Percentiles rank a stretch among this genome's conserved stretches.
phyloP scores from a whole-genome alignment of 2,888 invertebrate species.

The Cyaniris semiargus region DNA sequence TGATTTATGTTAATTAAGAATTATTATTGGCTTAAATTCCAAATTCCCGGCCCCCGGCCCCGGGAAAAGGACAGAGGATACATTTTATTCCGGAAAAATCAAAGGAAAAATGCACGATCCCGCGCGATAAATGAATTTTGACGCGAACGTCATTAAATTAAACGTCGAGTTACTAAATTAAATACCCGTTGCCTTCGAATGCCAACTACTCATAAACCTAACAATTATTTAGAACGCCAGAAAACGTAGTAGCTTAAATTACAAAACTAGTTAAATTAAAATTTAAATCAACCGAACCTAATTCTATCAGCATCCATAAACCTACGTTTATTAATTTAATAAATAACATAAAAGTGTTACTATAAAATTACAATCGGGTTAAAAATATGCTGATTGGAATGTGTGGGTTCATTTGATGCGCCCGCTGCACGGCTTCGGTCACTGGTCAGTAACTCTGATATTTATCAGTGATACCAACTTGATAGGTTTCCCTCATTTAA shows the following conservation, averaged over 20 bases:
- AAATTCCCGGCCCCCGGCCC: no score
- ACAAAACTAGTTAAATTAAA: background rate
- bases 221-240: background rate
- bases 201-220: background rate
- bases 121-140: no score
- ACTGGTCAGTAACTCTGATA: constrained; percentile 17
- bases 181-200: no score
- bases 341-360: constrained; percentile 11
- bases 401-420: constrained; percentile 14
- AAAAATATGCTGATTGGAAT: constrained; percentile 17
- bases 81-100: no score
- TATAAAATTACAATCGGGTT: background rate
- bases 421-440: constrained; percentile 18
- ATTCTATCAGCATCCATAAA: background rate
- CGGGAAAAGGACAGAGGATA: no score
- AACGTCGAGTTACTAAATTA: no score
- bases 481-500: background rate
- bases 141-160: no score
- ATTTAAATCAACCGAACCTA: background rate
- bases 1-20: no score
- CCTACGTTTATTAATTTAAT: background rate
- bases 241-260: background rate
- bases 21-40: no score
- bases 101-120: no score
- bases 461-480: background rate